These are phyloP conservation scores for Strigamia maritima DNA, from an alignment of 2,888 invertebrate species.

Conservation along the genomic window DNA sequence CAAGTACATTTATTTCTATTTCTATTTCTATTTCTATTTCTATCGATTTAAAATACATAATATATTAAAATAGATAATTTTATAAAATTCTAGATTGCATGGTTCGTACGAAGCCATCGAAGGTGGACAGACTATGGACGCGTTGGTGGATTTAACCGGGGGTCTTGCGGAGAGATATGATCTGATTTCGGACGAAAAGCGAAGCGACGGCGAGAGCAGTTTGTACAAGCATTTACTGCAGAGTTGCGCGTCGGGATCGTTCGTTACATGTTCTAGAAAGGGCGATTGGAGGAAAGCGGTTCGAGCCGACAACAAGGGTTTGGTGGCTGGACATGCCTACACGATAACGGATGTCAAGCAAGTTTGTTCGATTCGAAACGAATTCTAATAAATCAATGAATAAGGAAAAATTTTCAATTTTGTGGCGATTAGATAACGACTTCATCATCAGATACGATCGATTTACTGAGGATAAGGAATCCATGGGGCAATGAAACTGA, in stretches of 20 bases:
- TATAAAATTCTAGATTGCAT: constrained; percentile 50
- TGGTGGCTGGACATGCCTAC: constrained; percentile 56
- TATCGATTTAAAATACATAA: too few species aligned
- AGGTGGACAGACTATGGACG: constrained; percentile 56
- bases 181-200: constrained; percentile 49
- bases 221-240: constrained; percentile 51
- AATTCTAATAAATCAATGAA: neutral
- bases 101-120: constrained; percentile 55
- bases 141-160: constrained; percentile 56
- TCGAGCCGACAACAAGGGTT: constrained; percentile 52
- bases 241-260: constrained; percentile 51
- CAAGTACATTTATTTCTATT: constrained; percentile 48
- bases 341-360: constrained; percentile 53
- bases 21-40: neutral
- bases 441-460: constrained; percentile 34
- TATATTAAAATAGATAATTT: neutral
- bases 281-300: constrained; percentile 51
- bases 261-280: constrained; percentile 55
- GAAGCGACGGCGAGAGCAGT: too few species aligned
- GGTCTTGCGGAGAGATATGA: constrained; percentile 55
- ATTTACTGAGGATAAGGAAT: constrained; percentile 53
- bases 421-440: constrained; percentile 37
- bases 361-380: too few species aligned
- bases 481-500: constrained; percentile 56
- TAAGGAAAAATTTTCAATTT: neutral